Evolutionary conservation across 2,888 invertebrate genomes (phyloP).

Genomic region (Colletes collaris): DNA sequence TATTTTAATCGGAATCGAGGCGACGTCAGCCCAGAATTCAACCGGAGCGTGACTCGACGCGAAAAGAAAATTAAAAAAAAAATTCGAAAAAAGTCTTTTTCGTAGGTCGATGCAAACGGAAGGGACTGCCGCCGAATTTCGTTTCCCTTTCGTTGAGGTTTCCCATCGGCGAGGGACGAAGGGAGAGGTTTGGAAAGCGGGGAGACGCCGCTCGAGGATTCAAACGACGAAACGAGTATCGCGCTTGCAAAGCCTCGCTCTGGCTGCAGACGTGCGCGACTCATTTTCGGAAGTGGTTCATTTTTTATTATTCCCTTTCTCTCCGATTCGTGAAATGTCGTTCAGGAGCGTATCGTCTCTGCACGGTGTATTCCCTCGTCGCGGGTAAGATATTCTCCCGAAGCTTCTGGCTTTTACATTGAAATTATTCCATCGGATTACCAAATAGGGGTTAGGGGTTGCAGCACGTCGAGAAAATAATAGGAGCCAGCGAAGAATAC

Average conservation of each 20-base stretch:
- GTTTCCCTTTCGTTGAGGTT: slow-evolving; percentile 30
- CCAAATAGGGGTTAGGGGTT: too few relatives aligned
- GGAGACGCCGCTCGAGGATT: slow-evolving; percentile 38
- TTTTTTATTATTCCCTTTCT: slow-evolving; percentile 68
- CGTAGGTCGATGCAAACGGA: neutral
- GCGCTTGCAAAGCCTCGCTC: slow-evolving; percentile 62
- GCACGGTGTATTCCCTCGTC: neutral
- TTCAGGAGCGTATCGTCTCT: slow-evolving; percentile 37
- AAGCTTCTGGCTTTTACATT: slow-evolving; percentile 9
- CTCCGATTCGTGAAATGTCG: slow-evolving; percentile 40
- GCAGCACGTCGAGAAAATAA: neutral
- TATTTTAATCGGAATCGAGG: too few relatives aligned
- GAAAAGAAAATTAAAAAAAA: neutral
- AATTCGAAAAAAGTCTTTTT: neutral
- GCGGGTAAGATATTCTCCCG: neutral
- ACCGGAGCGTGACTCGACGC: too few relatives aligned
- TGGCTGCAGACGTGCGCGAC: slow-evolving; percentile 54
- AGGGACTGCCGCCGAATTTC: slow-evolving; percentile 31
- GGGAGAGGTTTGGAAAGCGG: neutral
- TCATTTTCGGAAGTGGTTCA: slow-evolving; percentile 74
- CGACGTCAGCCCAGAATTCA: too few relatives aligned
- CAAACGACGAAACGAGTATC: slow-evolving; percentile 68
- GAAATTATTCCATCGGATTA: slow-evolving; percentile 6
- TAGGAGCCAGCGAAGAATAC: too few relatives aligned
- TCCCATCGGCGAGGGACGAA: slow-evolving; percentile 2